phyloP scores from a whole-genome alignment of 1,140 invertebrate species.

The Temnothorax nylanderi region DNA sequence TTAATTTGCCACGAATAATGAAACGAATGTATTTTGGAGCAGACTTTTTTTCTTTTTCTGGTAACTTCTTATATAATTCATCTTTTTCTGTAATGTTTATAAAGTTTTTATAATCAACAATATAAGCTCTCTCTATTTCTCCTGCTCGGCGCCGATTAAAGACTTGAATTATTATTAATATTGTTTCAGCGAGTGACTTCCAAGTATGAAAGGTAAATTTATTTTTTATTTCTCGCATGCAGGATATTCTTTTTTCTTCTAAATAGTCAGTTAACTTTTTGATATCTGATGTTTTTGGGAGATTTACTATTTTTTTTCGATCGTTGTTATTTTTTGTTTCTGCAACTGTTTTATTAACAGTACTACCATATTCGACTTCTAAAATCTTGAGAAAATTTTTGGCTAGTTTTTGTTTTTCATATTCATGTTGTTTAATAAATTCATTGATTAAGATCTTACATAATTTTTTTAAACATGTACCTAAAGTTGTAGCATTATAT shows the following conservation, averaged over 20 bases:
- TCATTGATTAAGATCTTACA: neutral
- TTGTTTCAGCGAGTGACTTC: neutral
- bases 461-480: conserved; percentile 3
- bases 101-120: too few species aligned
- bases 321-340: neutral
- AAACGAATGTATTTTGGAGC: neutral
- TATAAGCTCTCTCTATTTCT: neutral
- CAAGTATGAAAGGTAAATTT: neutral
- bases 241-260: neutral
- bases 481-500: neutral
- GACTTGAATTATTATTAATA: neutral
- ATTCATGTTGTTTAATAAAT: neutral
- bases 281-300: conserved; percentile 1
- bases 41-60: too few species aligned
- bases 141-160: conserved; percentile 15
- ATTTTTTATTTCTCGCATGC: neutral
- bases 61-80: too few species aligned
- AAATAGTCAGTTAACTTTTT: neutral
- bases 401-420: neutral
- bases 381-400: neutral
- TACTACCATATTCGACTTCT: neutral
- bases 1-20: conserved; percentile 5
- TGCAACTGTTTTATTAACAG: neutral
- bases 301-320: conserved; percentile 2
- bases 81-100: too few species aligned